Evolutionary conservation across 2,888 invertebrate genomes (phyloP).

Genomic region (Anagyrus pseudococci): DNA sequence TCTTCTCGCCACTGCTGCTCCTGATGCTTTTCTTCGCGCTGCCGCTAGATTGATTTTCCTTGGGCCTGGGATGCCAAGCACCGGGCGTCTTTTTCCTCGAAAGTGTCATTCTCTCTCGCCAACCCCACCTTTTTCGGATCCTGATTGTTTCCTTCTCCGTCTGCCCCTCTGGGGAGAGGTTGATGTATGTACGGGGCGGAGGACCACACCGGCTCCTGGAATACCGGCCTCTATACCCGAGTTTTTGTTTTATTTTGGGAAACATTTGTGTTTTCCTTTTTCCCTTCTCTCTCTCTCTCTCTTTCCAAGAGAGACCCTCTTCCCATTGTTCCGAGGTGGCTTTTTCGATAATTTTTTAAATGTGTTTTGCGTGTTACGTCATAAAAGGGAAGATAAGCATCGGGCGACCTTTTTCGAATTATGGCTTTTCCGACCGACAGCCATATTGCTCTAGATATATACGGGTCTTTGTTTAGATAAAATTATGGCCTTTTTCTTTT

Average conservation of each 20-base stretch:
- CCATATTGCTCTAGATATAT: no score
- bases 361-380: background rate
- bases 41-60: conserved; percentile 34
- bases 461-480: no score
- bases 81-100: conserved; percentile 14
- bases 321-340: background rate
- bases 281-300: no score
- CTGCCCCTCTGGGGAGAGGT: background rate
- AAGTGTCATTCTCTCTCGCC: conserved; percentile 5
- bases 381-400: background rate
- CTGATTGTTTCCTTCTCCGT: no score
- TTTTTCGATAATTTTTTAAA: background rate
- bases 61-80: background rate
- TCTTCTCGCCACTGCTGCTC: background rate
- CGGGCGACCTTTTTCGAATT: no score
- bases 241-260: background rate
- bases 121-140: no score
- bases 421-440: no score
- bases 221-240: background rate
- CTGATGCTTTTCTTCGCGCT: no score
- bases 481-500: background rate
- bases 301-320: background rate
- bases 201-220: background rate
- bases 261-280: background rate
- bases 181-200: conserved; percentile 1